phyloP scores from a whole-genome alignment of 2,113 vertebrate genomes.

The Talpa occidentalis region DNA sequence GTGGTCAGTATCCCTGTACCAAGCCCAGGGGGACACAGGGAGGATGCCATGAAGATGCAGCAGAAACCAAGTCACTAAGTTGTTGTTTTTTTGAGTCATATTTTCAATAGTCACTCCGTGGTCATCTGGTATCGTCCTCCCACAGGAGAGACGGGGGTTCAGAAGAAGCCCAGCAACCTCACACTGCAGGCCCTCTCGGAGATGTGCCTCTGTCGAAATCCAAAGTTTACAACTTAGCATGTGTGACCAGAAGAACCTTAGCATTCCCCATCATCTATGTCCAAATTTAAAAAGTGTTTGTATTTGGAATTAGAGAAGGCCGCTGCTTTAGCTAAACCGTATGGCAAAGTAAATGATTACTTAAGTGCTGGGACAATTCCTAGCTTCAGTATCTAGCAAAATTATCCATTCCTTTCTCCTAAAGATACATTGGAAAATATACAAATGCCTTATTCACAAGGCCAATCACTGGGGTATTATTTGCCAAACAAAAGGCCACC shows the following conservation, averaged over 20 bases:
- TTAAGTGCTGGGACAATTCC: neutral
- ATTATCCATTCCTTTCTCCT: neutral
- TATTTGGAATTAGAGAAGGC: neutral
- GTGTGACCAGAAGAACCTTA: neutral
- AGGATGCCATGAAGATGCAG: too few species aligned
- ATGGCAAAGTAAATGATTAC: neutral
- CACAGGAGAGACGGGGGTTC: neutral
- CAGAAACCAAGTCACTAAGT: neutral
- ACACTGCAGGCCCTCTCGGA: too few species aligned
- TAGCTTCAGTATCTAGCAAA: neutral
- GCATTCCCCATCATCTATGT: neutral
- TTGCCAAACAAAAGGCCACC: neutral
- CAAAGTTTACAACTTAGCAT: neutral
- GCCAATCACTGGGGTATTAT: too few species aligned
- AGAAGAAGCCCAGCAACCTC: neutral
- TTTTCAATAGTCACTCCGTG: neutral
- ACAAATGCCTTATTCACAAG: rapidly evolving
- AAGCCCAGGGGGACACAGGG: neutral
- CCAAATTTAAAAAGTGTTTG: neutral
- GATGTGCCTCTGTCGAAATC: neutral
- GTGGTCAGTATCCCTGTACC: neutral
- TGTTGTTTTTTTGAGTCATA: neutral
- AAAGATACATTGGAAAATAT: neutral
- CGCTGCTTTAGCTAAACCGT: neutral
- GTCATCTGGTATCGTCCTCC: neutral